These are phyloP conservation scores for Rotaria magnacalcarata DNA, from an alignment of 2,888 invertebrate genomes.

Conservation along the genomic window DNA sequence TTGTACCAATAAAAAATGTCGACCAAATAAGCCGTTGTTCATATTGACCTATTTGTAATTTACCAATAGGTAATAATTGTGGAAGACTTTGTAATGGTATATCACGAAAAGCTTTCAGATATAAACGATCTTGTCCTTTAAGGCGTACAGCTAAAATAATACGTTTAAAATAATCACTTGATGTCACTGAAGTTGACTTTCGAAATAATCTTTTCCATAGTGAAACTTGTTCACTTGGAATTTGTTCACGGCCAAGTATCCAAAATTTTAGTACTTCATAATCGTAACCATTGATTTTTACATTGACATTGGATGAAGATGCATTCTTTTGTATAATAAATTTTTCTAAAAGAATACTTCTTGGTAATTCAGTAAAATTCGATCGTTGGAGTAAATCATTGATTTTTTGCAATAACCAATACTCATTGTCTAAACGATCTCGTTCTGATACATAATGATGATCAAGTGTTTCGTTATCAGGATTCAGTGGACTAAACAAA, in stretches of 20 bases:
- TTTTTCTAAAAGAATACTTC: slow-evolving; percentile 48
- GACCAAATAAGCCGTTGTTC: slow-evolving; percentile 52
- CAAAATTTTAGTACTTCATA: slow-evolving; percentile 57
- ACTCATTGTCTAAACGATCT: slow-evolving; percentile 57
- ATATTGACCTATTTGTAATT: slow-evolving; percentile 51
- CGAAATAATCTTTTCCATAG: slow-evolving; percentile 44
- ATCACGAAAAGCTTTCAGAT: slow-evolving; percentile 57
- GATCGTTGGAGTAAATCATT: slow-evolving; percentile 54
- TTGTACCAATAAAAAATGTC: slow-evolving; percentile 49
- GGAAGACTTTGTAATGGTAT: slow-evolving; percentile 54
- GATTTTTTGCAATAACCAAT: slow-evolving; percentile 56
- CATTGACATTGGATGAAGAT: slow-evolving; percentile 49
- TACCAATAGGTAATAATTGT: slow-evolving; percentile 55
- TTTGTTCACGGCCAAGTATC: slow-evolving; percentile 54
- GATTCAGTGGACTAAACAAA: slow-evolving; percentile 58
- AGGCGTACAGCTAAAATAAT: slow-evolving; percentile 55
- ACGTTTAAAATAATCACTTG: slow-evolving; percentile 54
- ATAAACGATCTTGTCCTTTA: slow-evolving; percentile 56
- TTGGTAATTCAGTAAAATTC: slow-evolving; percentile 55
- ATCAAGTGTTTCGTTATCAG: slow-evolving; percentile 56
- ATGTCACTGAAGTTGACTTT: slow-evolving; percentile 43
- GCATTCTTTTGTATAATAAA: background rate
- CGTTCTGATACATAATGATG: slow-evolving; percentile 51
- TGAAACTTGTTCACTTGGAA: slow-evolving; percentile 47
- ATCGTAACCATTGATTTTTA: slow-evolving; percentile 52